Base-by-base conservation (phyloP, 2,797 vertebrate species). In the Rhyacichthys aspro region DNA sequence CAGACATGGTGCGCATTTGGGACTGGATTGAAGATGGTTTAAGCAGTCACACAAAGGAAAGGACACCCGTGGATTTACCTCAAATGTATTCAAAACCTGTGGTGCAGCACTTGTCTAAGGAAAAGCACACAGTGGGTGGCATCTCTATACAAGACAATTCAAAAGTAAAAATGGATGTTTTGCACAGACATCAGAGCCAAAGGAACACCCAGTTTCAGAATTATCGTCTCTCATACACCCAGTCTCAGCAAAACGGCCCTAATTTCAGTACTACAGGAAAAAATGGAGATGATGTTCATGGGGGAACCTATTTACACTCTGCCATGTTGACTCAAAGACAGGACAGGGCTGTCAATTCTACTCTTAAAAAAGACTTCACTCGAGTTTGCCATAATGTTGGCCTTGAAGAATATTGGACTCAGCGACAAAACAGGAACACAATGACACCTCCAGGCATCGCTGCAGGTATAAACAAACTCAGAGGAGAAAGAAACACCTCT, bases 381-480 rank as follows among this genome's bases (percentile, higher is more conserved):
- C 18, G 32, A 0, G n/a, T 66, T 49, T 11, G 5, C 0, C 11
- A 37, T 2, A 37, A 55, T 7, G n/a, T 28, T 9, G 0, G 11
- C 1, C 3, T 33, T 47, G 67, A 50, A 9, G 43, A 64, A 11
- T 12, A 52, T 52, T 39, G 66, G 33, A 39, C 56, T 58, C 50
- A 42, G 32, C 74, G 59, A n/a, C 74, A 45, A 59, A 37, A 61
- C 56, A 37, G 19, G 11, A 3, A 16, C 2, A 37, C 19, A 10
- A 58, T 39, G 17, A 53, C 53, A 12, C 17, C 39, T 65, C 18
- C 43, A 1, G 46, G 59, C 17, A 23, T 16, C 1, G 11, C 17
- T 39, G 43, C 54, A 36, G 67, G 36, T 52, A 32, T 37, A 0
- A 64, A 67, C 52, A 32, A 52, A 50, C 56, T 57, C 16, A 59